Base-by-base conservation (phyloP, 2,113 vertebrate genomes). In the Saimiri boliviensis region DNA sequence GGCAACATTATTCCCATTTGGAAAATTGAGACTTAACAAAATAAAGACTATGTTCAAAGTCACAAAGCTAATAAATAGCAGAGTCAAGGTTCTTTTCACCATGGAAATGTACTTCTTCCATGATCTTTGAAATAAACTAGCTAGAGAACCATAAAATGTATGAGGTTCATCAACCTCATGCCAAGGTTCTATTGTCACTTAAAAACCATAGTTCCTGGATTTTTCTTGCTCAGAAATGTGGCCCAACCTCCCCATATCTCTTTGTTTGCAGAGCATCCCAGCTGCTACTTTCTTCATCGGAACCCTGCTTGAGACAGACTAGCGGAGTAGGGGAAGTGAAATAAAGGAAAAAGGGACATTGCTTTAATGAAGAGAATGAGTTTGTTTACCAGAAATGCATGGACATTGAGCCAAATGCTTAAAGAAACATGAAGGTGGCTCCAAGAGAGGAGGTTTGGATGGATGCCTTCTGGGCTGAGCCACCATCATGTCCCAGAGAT, bases 41-140 rank as follows among this genome's bases (percentile, higher is more conserved):
- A n/a, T 49, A n/a, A 49, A 60, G 60, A 63, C n/a, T 13, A n/a
- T 88, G 9, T 83, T 90, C 45, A 45, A 88, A 80, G 40, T 45
- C 54, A 52, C 23, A 49, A 58, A 52, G 23, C 23, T 80, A 4
- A 16, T 73, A 79, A 73, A 40, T 76, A 70, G 6, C 74, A 86
- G 60, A 77, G 9, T 47, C 47, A 30, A 6, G n/a, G 2, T 37
- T 47, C 40, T 66, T 32, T n/a, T 27, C 45, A 45, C 54, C 60
- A 32, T 14, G 27, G 77, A 96, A 97, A 84, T 14, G 79, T 52
- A 9, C 47, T 45, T 79, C 32, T 93, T 96, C 20, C 58, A 35
- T 58, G 74, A 70, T 96, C 81, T 95, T 92, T 93, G 76, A 91
- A 90, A 84, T 92, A 89, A 86, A 96, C 56, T 47, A 47, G 23